Base-by-base conservation (phyloP, 2,888 invertebrate genomes). In the Heliconius ethilla region DNA sequence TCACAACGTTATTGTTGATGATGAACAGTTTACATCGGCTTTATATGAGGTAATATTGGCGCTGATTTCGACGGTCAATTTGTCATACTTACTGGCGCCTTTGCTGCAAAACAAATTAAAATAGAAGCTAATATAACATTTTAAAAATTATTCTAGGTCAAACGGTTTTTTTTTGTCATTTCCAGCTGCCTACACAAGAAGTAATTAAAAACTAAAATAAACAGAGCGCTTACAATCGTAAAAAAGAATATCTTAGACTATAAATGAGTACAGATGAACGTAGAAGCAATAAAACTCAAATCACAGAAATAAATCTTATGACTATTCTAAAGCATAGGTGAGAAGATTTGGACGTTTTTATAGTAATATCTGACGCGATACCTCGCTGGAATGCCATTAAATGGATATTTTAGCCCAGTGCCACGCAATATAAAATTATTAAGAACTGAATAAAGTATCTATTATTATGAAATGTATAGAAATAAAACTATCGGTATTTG, bases 191-290 rank as follows among this genome's bases (percentile, higher is more conserved):
- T 90, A 92, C 93, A 93, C 93, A 82, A 86, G 86, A 87, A 91
- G 94, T 94, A 94, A 95, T 94, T 95, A 94, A 95, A 95, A 94
- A 93, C 92, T 89, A 94, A 94, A 95, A 94, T 95, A 95, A 95
- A 94, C 94, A 93, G 90, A 92, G 88, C 93, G 92, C 89, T 89
- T 90, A 88, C 88, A 93, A 94, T 94, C 94, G 93, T 94, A 94
- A 94, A 93, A 94, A 93, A 94, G 90, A 90, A 90, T 92, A 92
- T 92, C 92, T 92, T 92, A 91, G 92, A 90, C 90, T 92, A 93
- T 93, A 94, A 93, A 94, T 93, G 93, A 93, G 91, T 92, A 89
- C 91, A 92, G 92, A 92, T 93, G 92, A 93, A 92, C 91, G 91
- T 87, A 90, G 89, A 85, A 88, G 92, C 90, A 90, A 92, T 93